Base-by-base conservation (phyloP, 2,113 vertebrate species). In the Ammodytes marinus region DNA sequence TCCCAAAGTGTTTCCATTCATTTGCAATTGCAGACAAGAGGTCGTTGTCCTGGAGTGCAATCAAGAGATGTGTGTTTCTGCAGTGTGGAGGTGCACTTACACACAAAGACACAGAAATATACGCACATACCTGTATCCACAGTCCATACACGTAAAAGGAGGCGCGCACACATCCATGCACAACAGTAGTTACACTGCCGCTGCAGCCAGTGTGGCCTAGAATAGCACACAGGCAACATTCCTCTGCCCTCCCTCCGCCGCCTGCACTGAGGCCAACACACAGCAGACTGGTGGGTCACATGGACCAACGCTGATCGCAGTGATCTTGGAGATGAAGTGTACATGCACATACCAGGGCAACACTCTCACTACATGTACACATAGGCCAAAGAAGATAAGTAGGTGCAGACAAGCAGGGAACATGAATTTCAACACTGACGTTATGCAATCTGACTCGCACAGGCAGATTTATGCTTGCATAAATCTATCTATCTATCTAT, bases 181-280 rank as follows among this genome's bases (percentile, higher is more conserved):
- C 84, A 80, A 82, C 74, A 59, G 83, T 73, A 74, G 80, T 79
- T 86, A 68, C 89, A 52, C 63, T 82, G 85, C 77, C n/a, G 69
- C 85, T 89, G 79, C 90, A 89, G 91, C 84, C 80, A 50, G 80
- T 85, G 86, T 79, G 87, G 90, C 91, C 90, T 85, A 93, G 94
- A 95, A 95, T 94, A 95, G 91, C 90, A 90, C 85, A 76, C 78
- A 75, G 86, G 83, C 88, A 60, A 80, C 92, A 94, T 93, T 93
- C 91, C 93, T 90, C 86, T 83, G 83, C 86, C 88, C 88, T 80
- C 76, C 89, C 87, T 89, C 83, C 63, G 54, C 85, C 65, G 82
- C 73, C 87, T 89, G 27, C 67, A 8, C 64, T 66, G 75, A 88
- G 81, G 85, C 85, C 40, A 86, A 59, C 73, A 82, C 89, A 86